A percentile compares a stretch with the other conserved stretches of the same genome.
Conservation (phyloP, 1,140 invertebrate genomes). For the Pemphigus obesinymphae region DNA sequence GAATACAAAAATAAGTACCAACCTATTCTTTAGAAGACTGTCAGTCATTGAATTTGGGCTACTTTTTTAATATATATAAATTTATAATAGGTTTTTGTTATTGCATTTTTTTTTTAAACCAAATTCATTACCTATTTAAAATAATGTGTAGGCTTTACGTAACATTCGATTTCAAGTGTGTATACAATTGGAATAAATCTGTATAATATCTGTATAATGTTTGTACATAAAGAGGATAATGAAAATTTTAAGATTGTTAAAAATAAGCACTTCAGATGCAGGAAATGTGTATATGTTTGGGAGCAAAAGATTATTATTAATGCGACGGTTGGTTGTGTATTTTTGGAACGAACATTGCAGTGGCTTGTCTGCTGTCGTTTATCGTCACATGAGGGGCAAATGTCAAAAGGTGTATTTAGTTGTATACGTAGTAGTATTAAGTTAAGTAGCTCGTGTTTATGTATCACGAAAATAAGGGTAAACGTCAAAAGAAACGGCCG, state of each 20-base stretch:
- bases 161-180: not conserved
- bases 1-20: too few relatives aligned
- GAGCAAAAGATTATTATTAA: constrained; percentile 12
- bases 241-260: not conserved
- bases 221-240: not conserved
- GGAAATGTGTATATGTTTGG: not conserved
- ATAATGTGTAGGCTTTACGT: too few relatives aligned
- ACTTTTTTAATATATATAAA: too few relatives aligned
- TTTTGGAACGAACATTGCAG: constrained; percentile 32
- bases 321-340: not conserved
- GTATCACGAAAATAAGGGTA: constrained; percentile 40
- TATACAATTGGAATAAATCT: not conserved
- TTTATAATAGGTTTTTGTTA: too few relatives aligned
- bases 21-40: too few relatives aligned
- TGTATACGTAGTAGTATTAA: not conserved
- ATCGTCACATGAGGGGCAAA: constrained; percentile 25
- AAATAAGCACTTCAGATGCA: not conserved
- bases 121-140: too few relatives aligned
- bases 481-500: constrained; percentile 26
- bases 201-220: not conserved
- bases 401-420: constrained; percentile 34
- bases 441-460: constrained; percentile 39
- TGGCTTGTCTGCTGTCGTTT: constrained; percentile 15
- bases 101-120: too few relatives aligned
- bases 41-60: too few relatives aligned